These are phyloP conservation scores for Rambutsinella grinnellia DNA, from an alignment of 2,888 invertebrate species.

Conservation along the genomic window DNA sequence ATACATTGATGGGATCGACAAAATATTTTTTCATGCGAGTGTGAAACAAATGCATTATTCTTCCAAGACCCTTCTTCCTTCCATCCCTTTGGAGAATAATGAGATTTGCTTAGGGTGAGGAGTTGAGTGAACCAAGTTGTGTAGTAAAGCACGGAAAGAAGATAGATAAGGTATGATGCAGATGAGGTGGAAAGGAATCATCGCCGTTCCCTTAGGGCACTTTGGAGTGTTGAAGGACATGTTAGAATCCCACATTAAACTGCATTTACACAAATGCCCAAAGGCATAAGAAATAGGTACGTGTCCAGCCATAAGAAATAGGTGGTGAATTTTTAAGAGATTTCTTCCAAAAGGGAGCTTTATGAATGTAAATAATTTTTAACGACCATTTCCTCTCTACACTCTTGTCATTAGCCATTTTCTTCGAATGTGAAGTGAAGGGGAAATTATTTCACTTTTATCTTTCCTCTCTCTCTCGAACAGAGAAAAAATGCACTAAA, in stretches of 20 bases:
- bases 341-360: neutral
- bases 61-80: constrained; percentile 2
- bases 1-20: neutral
- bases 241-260: neutral
- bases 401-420: neutral
- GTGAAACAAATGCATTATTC: neutral
- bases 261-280: neutral
- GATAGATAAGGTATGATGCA: neutral
- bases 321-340: neutral
- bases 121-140: neutral
- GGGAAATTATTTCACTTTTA: no score
- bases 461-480: no score
- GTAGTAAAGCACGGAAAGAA: neutral
- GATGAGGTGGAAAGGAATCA: neutral
- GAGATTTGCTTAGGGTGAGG: constrained; percentile 3
- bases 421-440: no score
- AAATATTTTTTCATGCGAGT: neutral
- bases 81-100: constrained; percentile 20
- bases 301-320: neutral
- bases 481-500: neutral
- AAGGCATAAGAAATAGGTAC: neutral
- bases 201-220: constrained; percentile 21
- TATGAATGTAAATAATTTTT: neutral
- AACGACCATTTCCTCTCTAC: constrained; percentile 5
- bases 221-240: constrained; percentile 16